phyloP scores from a whole-genome alignment of 2,888 invertebrate species.

The Bedellia somnulentella region DNA sequence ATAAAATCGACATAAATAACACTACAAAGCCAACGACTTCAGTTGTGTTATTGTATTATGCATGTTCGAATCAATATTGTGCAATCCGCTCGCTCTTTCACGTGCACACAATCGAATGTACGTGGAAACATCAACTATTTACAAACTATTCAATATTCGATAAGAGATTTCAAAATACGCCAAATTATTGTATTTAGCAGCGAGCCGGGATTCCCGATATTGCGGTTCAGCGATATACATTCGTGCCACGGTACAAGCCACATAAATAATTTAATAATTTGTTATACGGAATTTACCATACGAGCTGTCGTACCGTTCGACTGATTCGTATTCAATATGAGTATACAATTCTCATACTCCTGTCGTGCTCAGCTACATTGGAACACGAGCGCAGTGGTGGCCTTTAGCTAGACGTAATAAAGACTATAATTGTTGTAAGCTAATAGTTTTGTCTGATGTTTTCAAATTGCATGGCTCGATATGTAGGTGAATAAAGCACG shows the following conservation, averaged over 20 bases:
- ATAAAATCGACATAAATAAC: too few relatives aligned
- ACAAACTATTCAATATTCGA: conserved; percentile 58
- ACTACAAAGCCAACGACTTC: too few relatives aligned
- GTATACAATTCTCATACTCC: conserved; percentile 59
- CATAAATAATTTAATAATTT: conserved; percentile 63
- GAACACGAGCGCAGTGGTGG: too few relatives aligned
- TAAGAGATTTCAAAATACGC: conserved; percentile 60
- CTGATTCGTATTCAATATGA: conserved; percentile 58
- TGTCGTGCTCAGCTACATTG: conserved; percentile 53
- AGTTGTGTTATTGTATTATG: too few relatives aligned
- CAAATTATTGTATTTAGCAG: conserved; percentile 62
- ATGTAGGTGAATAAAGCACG: conserved; percentile 62
- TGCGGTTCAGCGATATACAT: conserved; percentile 54
- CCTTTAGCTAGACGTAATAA: too few relatives aligned
- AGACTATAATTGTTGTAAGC: conserved; percentile 16
- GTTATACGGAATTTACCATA: conserved; percentile 61
- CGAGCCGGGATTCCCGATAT: conserved; percentile 60
- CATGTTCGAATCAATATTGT: too few relatives aligned
- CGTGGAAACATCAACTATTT: conserved; percentile 58
- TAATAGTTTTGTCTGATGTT: conserved; percentile 34
- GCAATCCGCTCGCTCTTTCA: conserved; percentile 45
- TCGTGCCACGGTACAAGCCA: conserved; percentile 48
- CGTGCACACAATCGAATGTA: conserved; percentile 47
- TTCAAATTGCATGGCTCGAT: conserved; percentile 51
- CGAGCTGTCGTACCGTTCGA: conserved; percentile 52